A percentile compares a stretch with the other conserved stretches of the same genome.
These are phyloP conservation scores for Diadumene lineata DNA, from an alignment of 92 coral and sea anemone species.

Conservation along the genomic window DNA sequence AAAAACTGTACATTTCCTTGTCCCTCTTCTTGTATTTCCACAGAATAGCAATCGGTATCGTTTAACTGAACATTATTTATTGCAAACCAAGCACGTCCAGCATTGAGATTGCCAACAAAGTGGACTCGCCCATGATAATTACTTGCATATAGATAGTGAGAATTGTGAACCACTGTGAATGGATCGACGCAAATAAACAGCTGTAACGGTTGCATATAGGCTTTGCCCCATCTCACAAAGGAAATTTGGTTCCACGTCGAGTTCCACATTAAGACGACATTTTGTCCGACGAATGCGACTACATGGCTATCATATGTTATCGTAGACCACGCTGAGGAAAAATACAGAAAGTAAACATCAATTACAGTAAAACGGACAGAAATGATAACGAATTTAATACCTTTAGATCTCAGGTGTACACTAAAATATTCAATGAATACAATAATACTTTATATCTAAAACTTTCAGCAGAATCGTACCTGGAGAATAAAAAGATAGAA, in stretches of 20 bases:
- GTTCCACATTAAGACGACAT: constrained; percentile 1
- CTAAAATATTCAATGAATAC: too few species aligned
- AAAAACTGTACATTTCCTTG: neutral
- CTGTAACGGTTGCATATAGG: too few species aligned
- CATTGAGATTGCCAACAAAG: neutral
- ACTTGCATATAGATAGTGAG: too few species aligned
- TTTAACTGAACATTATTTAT: neutral
- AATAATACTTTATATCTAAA: neutral
- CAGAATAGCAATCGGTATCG: neutral
- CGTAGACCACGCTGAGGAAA: neutral
- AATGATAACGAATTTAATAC: too few species aligned
- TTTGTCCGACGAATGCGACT: neutral
- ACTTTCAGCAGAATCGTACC: neutral
- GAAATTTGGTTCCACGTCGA: neutral
- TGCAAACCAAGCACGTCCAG: neutral
- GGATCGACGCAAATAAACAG: too few species aligned
- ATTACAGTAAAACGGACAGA: too few species aligned
- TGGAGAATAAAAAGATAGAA: neutral
- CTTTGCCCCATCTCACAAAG: neutral
- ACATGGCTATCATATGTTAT: neutral
- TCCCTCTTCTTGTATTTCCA: neutral
- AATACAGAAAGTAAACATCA: neutral
- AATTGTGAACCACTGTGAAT: too few species aligned
- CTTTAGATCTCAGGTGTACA: too few species aligned
- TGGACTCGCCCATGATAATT: neutral